Conservation (phyloP, 2,113 vertebrate genomes). For the Pelvicachromis taeniatus region DNA sequence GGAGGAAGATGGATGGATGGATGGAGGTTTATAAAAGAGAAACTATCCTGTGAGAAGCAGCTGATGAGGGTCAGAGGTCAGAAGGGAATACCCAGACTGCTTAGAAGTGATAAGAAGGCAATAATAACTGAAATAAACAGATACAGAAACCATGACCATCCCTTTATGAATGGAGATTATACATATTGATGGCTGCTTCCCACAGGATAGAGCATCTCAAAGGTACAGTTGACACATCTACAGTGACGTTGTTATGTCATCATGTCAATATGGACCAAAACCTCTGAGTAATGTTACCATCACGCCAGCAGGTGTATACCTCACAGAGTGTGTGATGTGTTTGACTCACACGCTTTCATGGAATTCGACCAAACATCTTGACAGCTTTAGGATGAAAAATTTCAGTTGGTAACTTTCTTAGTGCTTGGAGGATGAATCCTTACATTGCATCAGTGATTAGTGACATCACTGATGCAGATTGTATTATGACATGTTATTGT, state of each 20-base stretch:
- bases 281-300: neutral
- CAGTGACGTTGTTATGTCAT: neutral
- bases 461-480: neutral
- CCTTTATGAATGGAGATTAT: neutral
- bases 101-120: neutral
- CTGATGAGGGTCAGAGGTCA: neutral
- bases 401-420: neutral
- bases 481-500: neutral
- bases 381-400: neutral
- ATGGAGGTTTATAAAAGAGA: too few species aligned
- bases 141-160: neutral
- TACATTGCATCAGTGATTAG: neutral
- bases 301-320: neutral
- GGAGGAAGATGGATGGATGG: too few species aligned
- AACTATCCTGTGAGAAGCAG: neutral
- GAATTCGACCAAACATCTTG: neutral
- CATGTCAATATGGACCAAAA: neutral
- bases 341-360: neutral
- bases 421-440: neutral
- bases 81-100: neutral
- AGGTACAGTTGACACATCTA: neutral
- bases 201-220: neutral
- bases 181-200: neutral
- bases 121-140: neutral
- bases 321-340: neutral